A percentile compares a stretch with the other conserved stretches of the same genome.
phyloP scores from a whole-genome alignment of 2,797 vertebrate genomes.

The Nasua narica region DNA sequence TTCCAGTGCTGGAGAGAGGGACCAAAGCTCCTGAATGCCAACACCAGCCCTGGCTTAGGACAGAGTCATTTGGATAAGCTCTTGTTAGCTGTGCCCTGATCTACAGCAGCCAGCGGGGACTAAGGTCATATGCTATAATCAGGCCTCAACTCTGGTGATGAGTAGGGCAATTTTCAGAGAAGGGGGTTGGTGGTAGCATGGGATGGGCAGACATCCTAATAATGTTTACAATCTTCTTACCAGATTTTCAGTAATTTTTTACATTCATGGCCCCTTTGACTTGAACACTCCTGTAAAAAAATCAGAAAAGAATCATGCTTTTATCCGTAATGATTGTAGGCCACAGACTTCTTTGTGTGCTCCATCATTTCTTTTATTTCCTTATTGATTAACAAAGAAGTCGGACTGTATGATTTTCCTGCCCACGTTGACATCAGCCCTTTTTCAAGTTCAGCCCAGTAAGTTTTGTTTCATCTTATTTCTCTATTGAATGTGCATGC shows the following conservation, averaged over 20 bases:
- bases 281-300: neutral
- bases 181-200: neutral
- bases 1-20: neutral
- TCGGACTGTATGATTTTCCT: neutral
- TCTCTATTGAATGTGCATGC: neutral
- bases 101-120: neutral
- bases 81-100: neutral
- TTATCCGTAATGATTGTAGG: neutral
- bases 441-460: neutral
- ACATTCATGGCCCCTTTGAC: neutral
- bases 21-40: neutral
- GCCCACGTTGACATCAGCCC: neutral
- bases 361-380: neutral
- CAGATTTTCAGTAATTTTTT: neutral
- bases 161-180: neutral
- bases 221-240: neutral
- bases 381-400: neutral
- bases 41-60: neutral
- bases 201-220: neutral
- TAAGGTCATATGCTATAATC: neutral
- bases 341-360: neutral
- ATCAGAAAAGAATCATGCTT: neutral
- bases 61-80: neutral
- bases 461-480: neutral
- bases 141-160: neutral